These are phyloP conservation scores for Silurus meridionalis DNA, from an alignment of 2,113 vertebrate species.

Conservation along the genomic window DNA sequence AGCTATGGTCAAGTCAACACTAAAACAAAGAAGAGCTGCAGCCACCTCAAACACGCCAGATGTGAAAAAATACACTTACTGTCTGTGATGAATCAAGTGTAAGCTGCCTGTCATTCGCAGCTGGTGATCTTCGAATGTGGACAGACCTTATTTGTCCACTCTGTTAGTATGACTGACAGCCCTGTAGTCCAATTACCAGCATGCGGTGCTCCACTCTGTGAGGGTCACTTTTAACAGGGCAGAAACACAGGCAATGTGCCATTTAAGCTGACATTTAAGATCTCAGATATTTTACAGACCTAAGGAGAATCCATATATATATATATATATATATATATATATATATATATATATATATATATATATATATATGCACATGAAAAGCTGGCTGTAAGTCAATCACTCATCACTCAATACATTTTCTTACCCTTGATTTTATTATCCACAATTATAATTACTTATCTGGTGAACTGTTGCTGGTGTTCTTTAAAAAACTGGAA, in stretches of 20 bases:
- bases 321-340: not conserved
- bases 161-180: slow-evolving; percentile 59
- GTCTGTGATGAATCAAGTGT: slow-evolving; percentile 36
- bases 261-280: slow-evolving; percentile 49
- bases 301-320: not conserved
- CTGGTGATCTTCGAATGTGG: slow-evolving; percentile 51
- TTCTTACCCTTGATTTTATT: not conserved
- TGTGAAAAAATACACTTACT: slow-evolving; percentile 52
- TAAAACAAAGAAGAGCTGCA: slow-evolving; percentile 37
- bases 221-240: slow-evolving; percentile 47
- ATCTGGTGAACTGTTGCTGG: not conserved
- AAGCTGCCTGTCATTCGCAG: slow-evolving; percentile 69
- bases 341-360: not conserved
- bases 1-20: slow-evolving; percentile 63
- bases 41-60: slow-evolving; percentile 53
- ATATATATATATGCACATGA: not conserved
- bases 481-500: not conserved
- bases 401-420: not conserved
- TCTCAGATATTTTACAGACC: slow-evolving; percentile 39
- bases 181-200: slow-evolving; percentile 57
- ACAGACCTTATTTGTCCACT: slow-evolving; percentile 53
- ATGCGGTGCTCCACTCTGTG: slow-evolving; percentile 40
- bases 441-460: slow-evolving; percentile 19
- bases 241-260: slow-evolving; percentile 47
- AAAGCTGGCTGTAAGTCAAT: not conserved